Evolutionary conservation across 53 echinoderm and acorn worm species (phyloP).

Genomic region (Antedon mediterranea): DNA sequence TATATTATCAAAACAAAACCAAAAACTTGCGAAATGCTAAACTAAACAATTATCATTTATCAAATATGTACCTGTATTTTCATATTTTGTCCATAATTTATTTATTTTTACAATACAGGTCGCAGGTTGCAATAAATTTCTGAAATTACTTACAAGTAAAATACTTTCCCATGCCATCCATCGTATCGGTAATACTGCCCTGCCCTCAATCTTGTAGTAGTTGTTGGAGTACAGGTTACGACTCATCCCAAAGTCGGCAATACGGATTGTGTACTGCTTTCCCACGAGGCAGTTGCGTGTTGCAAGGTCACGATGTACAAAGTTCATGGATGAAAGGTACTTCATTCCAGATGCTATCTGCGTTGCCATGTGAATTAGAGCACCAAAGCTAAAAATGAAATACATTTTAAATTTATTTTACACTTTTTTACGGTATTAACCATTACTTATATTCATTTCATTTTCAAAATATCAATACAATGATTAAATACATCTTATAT

Average conservation of each 20-base stretch:
- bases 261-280: conserved; percentile 76
- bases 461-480: too few species aligned
- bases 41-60: too few species aligned
- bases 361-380: conserved; percentile 83
- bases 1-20: not conserved
- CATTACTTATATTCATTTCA: too few species aligned
- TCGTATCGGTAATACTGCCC: conserved; percentile 80
- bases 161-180: conserved; percentile 99
- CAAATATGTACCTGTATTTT: too few species aligned
- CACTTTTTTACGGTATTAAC: too few species aligned
- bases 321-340: conserved; percentile 79
- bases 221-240: conserved; percentile 80
- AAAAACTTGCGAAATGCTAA: too few species aligned
- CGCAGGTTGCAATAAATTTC: too few species aligned
- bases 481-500: too few species aligned
- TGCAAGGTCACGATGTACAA: conserved; percentile 93
- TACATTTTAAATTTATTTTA: too few species aligned
- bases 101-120: too few species aligned
- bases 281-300: conserved; percentile 96
- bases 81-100: too few species aligned
- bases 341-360: conserved; percentile 97
- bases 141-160: conserved; percentile 60
- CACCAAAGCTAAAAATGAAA: conserved; percentile 41
- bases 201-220: conserved; percentile 91
- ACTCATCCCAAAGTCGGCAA: conserved; percentile 99